phyloP scores from a whole-genome alignment of 2,888 invertebrate genomes.

The Andrena fulva region DNA sequence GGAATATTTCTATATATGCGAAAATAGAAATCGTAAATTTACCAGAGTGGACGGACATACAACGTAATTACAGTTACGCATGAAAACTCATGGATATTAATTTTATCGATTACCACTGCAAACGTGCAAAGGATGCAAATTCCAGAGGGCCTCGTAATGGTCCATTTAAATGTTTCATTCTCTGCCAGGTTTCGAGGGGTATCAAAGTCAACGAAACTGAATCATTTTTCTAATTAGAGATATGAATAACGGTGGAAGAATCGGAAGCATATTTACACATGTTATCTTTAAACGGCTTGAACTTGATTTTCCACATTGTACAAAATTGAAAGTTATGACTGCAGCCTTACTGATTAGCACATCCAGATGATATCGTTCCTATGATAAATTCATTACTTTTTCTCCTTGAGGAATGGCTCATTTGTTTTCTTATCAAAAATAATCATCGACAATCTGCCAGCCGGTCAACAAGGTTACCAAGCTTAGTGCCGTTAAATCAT shows the following conservation, averaged over 20 bases:
- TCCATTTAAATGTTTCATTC: background rate
- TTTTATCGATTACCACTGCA: background rate
- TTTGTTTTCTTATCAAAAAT: background rate
- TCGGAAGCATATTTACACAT: background rate
- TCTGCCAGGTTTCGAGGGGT: too few species aligned
- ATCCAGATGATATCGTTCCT: background rate
- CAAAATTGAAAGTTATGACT: too few species aligned
- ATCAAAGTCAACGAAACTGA: background rate
- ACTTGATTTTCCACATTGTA: background rate
- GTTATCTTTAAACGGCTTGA: background rate
- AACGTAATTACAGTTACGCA: background rate
- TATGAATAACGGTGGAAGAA: background rate
- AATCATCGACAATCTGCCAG: background rate
- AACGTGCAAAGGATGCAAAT: background rate
- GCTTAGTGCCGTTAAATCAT: background rate
- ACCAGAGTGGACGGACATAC: background rate
- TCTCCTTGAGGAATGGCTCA: background rate
- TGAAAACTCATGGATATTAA: slow-evolving; percentile 1
- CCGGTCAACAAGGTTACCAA: background rate
- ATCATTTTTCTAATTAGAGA: background rate
- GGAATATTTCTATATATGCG: background rate
- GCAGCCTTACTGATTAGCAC: too few species aligned
- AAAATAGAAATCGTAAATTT: background rate
- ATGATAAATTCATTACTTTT: background rate
- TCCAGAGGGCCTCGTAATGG: background rate